phyloP scores from a whole-genome alignment of 30 jellyfish, hydroid and myxozoan genomes.

The Hydractinia echinata region DNA sequence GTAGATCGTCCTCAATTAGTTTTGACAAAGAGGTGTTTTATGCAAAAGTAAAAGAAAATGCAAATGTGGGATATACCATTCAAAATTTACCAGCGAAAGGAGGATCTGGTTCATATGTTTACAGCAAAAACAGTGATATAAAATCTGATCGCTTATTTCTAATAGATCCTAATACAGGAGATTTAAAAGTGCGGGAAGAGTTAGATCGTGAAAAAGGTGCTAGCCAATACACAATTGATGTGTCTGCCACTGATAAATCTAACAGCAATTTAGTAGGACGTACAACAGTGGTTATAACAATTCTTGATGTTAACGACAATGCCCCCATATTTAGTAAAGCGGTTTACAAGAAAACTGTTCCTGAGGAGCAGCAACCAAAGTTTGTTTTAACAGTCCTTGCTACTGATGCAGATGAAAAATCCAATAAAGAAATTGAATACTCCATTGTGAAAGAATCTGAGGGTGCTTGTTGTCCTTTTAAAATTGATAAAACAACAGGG shows the following conservation, averaged over 20 bases:
- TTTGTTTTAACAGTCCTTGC: conserved; percentile 31
- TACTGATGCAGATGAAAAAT: conserved; percentile 28
- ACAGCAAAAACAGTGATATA: neutral
- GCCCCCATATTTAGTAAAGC: conserved; percentile 18
- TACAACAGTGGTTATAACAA: conserved; percentile 30
- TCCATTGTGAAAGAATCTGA: conserved; percentile 20
- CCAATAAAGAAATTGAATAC: conserved; percentile 12
- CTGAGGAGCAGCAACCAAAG: conserved; percentile 19
- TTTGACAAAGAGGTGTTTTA: conserved; percentile 26
- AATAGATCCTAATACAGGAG: conserved; percentile 12
- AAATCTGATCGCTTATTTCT: conserved; percentile 27
- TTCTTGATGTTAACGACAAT: conserved; percentile 31
- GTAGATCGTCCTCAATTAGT: conserved; percentile 9
- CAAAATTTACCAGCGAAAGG: conserved; percentile 9
- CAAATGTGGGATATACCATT: conserved; percentile 12
- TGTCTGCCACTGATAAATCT: conserved; percentile 23
- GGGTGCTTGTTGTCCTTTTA: conserved; percentile 18
- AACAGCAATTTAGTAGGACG: conserved; percentile 15
- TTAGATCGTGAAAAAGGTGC: conserved; percentile 39
- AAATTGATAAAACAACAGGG: conserved; percentile 33
- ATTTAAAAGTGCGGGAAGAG: conserved; percentile 4
- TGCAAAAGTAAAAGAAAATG: conserved; percentile 26
- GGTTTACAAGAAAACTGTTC: neutral
- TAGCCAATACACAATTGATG: conserved; percentile 19
- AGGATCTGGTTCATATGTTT: conserved; percentile 26